These are phyloP conservation scores for Sorex fumeus DNA, from an alignment of 2,113 vertebrate genomes.

Conservation along the genomic window DNA sequence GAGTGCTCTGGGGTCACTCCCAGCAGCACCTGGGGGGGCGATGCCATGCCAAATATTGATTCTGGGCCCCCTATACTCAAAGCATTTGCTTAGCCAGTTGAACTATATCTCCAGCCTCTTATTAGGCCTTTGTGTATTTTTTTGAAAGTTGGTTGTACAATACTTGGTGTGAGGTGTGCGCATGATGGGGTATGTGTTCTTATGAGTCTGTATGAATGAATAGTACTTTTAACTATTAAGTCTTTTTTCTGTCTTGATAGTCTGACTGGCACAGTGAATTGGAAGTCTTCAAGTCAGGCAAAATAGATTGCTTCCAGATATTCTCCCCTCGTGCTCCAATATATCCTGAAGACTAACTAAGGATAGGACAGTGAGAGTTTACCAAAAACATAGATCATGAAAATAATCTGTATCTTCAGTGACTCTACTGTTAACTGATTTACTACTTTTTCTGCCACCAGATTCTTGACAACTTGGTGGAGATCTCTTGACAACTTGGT, in stretches of 20 bases:
- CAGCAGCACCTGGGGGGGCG: no score
- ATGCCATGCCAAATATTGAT: no score
- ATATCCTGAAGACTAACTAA: slow-evolving; percentile 21
- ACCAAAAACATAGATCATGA: slow-evolving; percentile 25
- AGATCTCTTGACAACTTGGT: slow-evolving; percentile 8
- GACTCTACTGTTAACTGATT: slow-evolving; percentile 23
- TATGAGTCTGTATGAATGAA: no score
- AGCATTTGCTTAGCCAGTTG: no score
- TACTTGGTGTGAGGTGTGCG: background rate
- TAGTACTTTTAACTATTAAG: background rate
- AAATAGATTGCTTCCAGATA: slow-evolving; percentile 40
- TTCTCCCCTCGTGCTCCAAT: slow-evolving; percentile 25
- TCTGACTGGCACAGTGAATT: slow-evolving; percentile 53
- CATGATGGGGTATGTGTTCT: no score
- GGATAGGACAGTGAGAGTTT: slow-evolving; percentile 3
- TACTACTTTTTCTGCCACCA: slow-evolving; percentile 52
- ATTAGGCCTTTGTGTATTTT: slow-evolving; percentile 47
- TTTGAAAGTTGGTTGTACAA: slow-evolving; percentile 27
- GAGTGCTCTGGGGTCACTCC: no score
- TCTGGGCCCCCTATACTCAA: no score
- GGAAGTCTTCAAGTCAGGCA: slow-evolving; percentile 17
- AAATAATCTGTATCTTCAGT: background rate
- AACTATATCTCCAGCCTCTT: no score
- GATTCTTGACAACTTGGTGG: slow-evolving; percentile 39
- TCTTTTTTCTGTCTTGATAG: slow-evolving; percentile 32